A percentile compares a stretch with the other conserved stretches of the same genome.
Conservation (phyloP, 1,140 invertebrate species). For the Pomacea maculata region DNA sequence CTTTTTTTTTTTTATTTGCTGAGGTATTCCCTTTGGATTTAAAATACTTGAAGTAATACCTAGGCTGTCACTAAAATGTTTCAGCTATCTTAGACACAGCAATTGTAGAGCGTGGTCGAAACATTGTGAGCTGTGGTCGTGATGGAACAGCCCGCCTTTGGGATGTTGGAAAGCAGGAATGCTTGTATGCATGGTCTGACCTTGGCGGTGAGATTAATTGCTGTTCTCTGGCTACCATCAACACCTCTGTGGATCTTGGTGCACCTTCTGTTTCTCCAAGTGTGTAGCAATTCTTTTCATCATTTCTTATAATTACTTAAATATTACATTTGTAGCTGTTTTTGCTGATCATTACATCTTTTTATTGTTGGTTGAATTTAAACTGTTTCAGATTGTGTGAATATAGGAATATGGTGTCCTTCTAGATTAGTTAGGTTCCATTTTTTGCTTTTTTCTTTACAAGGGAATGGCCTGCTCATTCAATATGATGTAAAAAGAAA, state of each 20-base stretch:
- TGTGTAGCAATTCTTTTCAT: conserved; percentile 30
- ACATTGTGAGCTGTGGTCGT: conserved; percentile 77
- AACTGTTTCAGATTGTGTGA: too few species aligned
- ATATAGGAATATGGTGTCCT: too few species aligned
- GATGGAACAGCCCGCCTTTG: conserved; percentile 78
- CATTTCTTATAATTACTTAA: too few species aligned
- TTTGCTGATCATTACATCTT: too few species aligned
- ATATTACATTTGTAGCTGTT: too few species aligned
- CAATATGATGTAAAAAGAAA: too few species aligned
- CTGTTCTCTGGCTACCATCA: conserved; percentile 61
- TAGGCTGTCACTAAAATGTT: neutral
- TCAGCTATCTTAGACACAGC: conserved; percentile 73
- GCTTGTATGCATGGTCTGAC: conserved; percentile 69
- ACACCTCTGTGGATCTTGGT: conserved; percentile 58
- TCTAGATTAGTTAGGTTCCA: too few species aligned
- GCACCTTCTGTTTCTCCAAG: conserved; percentile 42
- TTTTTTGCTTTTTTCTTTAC: too few species aligned
- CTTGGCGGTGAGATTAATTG: conserved; percentile 67
- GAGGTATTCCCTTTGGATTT: too few species aligned
- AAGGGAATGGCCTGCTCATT: too few species aligned
- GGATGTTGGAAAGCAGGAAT: conserved; percentile 74
- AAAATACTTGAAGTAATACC: too few species aligned
- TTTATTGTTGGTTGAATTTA: too few species aligned
- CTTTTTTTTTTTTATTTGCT: neutral
- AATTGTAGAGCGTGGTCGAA: conserved; percentile 78